A percentile compares a stretch with the other conserved stretches of the same genome.
Conservation (phyloP, 2,113 vertebrate species). For the Anser brachyrhynchus region DNA sequence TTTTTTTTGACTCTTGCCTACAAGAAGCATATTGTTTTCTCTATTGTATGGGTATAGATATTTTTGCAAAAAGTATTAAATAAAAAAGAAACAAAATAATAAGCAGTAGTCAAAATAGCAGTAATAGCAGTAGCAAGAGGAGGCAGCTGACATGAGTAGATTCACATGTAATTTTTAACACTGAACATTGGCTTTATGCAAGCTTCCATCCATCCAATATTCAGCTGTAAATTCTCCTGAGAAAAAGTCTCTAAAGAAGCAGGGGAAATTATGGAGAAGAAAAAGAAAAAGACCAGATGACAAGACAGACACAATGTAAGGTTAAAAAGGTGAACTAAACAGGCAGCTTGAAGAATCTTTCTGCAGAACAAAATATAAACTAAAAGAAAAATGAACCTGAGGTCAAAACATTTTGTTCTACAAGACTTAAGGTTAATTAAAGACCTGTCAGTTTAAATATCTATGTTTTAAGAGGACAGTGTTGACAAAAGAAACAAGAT, state of each 20-base stretch:
- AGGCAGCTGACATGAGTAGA: background rate
- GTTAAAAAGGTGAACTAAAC: background rate
- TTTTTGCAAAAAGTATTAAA: background rate
- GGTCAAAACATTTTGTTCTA: background rate
- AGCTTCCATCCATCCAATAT: background rate
- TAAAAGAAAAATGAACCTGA: background rate
- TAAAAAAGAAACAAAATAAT: background rate
- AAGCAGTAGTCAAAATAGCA: background rate
- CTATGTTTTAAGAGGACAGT: background rate
- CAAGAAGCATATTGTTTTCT: background rate
- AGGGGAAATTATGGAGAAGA: background rate
- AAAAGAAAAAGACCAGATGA: background rate
- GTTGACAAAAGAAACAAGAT: background rate
- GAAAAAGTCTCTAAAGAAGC: background rate
- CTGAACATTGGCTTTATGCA: background rate
- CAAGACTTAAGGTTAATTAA: background rate
- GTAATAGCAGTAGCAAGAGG: background rate
- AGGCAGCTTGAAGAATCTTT: background rate
- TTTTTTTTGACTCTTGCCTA: background rate
- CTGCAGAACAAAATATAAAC: background rate
- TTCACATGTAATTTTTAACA: background rate
- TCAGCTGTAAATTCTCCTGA: background rate
- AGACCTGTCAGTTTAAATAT: background rate
- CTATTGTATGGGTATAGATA: background rate
- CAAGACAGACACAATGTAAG: rapidly evolving